These are phyloP conservation scores for Agriopis marginaria DNA, from an alignment of 2,888 invertebrate genomes.

Conservation along the genomic window DNA sequence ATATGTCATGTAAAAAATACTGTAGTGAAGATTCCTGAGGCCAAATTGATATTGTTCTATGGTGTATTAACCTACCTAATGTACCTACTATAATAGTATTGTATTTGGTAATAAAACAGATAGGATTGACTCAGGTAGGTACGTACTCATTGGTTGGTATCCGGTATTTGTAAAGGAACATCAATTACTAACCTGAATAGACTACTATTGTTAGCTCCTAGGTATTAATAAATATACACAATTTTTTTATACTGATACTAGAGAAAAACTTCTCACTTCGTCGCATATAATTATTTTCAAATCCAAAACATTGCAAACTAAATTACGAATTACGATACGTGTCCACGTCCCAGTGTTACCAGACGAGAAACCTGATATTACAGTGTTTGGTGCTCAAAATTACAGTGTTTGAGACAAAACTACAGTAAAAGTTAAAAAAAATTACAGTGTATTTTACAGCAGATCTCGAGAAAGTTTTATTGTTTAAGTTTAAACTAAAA, in stretches of 20 bases:
- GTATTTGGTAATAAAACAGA: not conserved
- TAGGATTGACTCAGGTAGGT: not conserved
- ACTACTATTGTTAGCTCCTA: not conserved
- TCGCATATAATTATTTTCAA: slow-evolving; percentile 20
- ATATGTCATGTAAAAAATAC: not conserved
- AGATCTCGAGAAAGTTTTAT: no score
- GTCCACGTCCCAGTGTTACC: slow-evolving; percentile 60
- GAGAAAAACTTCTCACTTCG: slow-evolving; percentile 34
- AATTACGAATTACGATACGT: slow-evolving; percentile 60
- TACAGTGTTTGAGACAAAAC: no score
- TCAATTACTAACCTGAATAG: slow-evolving; percentile 14
- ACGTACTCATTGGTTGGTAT: not conserved
- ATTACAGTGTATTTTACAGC: no score
- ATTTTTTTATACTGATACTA: not conserved
- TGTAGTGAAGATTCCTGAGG: not conserved
- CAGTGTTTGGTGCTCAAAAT: no score
- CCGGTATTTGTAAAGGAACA: not conserved
- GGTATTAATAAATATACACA: not conserved
- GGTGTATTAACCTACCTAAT: not conserved
- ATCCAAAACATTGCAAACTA: slow-evolving; percentile 42
- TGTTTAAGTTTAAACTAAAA: no score
- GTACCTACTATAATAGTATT: no score
- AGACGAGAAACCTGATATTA: no score
- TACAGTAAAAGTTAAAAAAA: no score
- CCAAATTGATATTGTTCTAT: not conserved